Evolutionary conservation across 92 coral and sea anemone genomes (phyloP).

Genomic region (Umimayanthus kanabou): DNA sequence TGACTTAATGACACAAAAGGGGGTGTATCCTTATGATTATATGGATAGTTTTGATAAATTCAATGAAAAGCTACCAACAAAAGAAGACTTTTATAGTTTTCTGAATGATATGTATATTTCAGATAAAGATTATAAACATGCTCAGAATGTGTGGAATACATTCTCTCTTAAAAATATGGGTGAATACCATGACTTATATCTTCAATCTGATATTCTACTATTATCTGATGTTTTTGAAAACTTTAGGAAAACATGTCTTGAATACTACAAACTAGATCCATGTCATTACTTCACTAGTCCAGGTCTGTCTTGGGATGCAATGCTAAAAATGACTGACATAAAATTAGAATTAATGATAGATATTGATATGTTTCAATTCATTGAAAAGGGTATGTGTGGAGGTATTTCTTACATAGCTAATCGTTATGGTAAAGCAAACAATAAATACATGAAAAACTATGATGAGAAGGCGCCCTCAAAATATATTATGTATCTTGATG

Average conservation of each 20-base stretch:
- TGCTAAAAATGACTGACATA: no score
- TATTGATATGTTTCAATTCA: no score
- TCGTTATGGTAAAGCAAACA: not conserved
- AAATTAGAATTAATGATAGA: no score
- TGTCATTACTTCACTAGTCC: not conserved
- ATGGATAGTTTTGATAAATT: conserved; percentile 20
- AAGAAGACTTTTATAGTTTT: conserved; percentile 28
- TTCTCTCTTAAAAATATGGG: not conserved
- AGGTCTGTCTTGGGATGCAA: not conserved
- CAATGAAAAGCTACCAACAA: conserved; percentile 3
- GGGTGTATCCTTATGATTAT: no score
- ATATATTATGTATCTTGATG: no score
- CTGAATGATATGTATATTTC: not conserved
- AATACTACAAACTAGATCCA: no score
- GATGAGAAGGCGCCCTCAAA: conserved; percentile 21
- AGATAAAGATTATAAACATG: no score
- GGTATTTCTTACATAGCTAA: not conserved
- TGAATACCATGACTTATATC: conserved; percentile 32
- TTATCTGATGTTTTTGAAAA: conserved; percentile 1
- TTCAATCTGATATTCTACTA: conserved; percentile 15
- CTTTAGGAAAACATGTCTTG: no score
- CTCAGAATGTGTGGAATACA: no score
- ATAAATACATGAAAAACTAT: not conserved
- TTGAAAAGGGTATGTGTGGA: not conserved
- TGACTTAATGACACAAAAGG: conserved; percentile 39